A percentile compares a stretch with the other conserved stretches of the same genome.
Conservation (phyloP, 2,888 invertebrate species). For the Cylloceria caligata region DNA sequence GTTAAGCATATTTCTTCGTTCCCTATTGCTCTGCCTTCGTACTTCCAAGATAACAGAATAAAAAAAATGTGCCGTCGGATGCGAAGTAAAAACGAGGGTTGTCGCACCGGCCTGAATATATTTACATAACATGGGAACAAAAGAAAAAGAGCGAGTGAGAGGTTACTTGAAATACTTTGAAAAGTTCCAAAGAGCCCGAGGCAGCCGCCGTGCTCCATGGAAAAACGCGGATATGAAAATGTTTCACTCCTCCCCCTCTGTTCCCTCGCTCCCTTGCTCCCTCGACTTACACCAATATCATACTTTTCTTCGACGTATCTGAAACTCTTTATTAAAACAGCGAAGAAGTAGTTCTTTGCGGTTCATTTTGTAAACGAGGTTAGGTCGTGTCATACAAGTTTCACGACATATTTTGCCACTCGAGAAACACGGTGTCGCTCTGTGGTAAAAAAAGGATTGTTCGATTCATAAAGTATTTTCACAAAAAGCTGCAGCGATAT, state of each 20-base stretch:
- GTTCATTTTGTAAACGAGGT: slow-evolving; percentile 46
- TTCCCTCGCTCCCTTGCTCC: neutral
- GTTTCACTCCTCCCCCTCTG: slow-evolving; percentile 50
- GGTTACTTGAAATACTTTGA: slow-evolving; percentile 60
- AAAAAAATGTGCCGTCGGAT: slow-evolving; percentile 43
- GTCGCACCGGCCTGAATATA: slow-evolving; percentile 68
- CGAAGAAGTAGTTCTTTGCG: slow-evolving; percentile 36
- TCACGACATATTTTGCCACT: slow-evolving; percentile 48
- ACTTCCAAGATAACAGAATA: slow-evolving; percentile 49
- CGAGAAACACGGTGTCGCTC: slow-evolving; percentile 5
- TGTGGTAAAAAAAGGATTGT: neutral
- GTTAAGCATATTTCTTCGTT: slow-evolving; percentile 66
- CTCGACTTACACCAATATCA: slow-evolving; percentile 57
- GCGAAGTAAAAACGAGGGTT: slow-evolving; percentile 60
- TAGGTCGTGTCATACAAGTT: slow-evolving; percentile 51
- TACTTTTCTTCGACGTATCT: slow-evolving; percentile 59
- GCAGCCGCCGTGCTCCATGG: slow-evolving; percentile 58
- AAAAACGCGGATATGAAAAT: slow-evolving; percentile 70
- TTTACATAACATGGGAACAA: slow-evolving; percentile 68
- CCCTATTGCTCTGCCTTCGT: slow-evolving; percentile 39
- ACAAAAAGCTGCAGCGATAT: neutral
- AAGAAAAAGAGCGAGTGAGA: slow-evolving; percentile 35
- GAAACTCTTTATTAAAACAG: slow-evolving; percentile 66
- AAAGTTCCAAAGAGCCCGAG: slow-evolving; percentile 62
- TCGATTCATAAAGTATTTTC: neutral